These are phyloP conservation scores for Vireo griseus DNA, from an alignment of 2,797 vertebrate genomes.

Conservation along the genomic window DNA sequence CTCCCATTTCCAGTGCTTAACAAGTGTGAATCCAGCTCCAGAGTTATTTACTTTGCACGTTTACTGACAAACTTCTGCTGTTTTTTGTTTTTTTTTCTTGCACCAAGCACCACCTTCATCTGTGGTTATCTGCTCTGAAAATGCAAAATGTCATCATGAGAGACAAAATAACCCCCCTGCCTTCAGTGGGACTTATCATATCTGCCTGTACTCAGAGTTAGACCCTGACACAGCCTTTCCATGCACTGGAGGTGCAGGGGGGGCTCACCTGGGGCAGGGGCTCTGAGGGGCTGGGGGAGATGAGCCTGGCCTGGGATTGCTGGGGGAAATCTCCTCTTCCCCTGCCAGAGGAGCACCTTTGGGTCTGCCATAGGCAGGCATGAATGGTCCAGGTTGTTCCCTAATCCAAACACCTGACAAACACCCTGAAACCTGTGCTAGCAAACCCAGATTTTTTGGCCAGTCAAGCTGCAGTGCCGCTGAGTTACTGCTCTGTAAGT, in stretches of 20 bases:
- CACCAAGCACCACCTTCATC: neutral
- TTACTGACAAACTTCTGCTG: neutral
- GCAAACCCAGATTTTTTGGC: neutral
- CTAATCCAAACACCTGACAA: neutral
- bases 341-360: neutral
- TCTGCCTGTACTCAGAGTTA: neutral
- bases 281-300: neutral
- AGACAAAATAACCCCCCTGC: neutral
- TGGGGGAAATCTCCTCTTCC: neutral
- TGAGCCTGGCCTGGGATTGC: neutral
- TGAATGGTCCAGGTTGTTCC: neutral
- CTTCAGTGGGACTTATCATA: neutral
- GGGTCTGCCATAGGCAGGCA: neutral
- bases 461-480: neutral
- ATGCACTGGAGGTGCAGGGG: neutral
- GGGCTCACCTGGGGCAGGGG: neutral
- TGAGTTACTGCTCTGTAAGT: neutral
- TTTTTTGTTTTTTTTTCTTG: neutral
- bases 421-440: neutral
- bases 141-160: neutral
- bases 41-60: neutral
- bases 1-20: neutral
- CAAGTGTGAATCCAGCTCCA: neutral
- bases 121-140: rapidly evolving
- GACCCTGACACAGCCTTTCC: neutral